phyloP scores from a whole-genome alignment of 2,113 vertebrate genomes.

The Numenius arquata region DNA sequence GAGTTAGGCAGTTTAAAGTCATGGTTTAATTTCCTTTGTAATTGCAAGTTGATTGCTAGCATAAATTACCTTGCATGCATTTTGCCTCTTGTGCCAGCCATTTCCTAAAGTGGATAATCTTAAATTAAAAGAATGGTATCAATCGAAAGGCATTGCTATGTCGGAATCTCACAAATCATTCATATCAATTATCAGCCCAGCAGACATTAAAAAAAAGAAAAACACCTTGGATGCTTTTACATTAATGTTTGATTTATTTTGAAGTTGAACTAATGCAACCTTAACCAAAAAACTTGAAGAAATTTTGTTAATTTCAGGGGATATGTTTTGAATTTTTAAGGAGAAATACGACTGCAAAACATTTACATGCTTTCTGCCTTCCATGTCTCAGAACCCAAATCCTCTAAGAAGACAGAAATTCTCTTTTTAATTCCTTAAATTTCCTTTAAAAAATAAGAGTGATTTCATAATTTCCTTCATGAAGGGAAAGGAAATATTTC shows the following conservation, averaged over 20 bases:
- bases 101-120: constrained; percentile 68
- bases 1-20: constrained; percentile 61
- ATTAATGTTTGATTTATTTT: constrained; percentile 11
- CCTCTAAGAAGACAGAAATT: constrained; percentile 1
- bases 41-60: constrained; percentile 71
- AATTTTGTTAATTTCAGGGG: not conserved
- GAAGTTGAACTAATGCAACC: not conserved
- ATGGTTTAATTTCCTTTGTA: constrained; percentile 74
- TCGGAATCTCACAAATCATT: constrained; percentile 33
- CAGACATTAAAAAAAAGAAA: not conserved
- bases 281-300: constrained; percentile 25
- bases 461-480: not conserved
- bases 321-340: not conserved
- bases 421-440: not conserved
- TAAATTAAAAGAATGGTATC: constrained; percentile 69
- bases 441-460: not conserved
- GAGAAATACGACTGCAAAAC: not conserved
- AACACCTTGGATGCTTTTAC: not conserved
- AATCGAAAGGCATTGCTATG: not conserved
- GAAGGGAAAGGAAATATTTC: not conserved
- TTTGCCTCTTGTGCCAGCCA: constrained; percentile 35
- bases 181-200: constrained; percentile 32
- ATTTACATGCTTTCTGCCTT: not conserved
- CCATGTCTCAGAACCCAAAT: not conserved
- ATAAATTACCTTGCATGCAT: constrained; percentile 58